Conservation (phyloP, 1,140 invertebrate species). For the Drosophila asahinai region DNA sequence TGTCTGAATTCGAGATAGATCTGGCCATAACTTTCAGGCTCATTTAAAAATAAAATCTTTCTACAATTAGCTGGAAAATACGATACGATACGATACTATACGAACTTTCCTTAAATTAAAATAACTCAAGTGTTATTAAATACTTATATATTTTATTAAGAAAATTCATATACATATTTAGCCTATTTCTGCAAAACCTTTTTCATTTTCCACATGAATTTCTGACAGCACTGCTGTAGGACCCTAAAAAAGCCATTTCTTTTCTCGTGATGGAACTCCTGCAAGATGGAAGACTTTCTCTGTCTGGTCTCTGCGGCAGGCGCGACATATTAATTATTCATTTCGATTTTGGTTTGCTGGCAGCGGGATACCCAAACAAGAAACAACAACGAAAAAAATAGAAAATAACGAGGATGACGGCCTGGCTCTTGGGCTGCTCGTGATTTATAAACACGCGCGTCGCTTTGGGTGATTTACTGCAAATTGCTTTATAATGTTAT, state of each 20-base stretch:
- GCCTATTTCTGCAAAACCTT: not conserved
- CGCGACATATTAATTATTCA: conserved; percentile 84
- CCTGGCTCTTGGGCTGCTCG: conserved; percentile 49
- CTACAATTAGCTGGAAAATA: too few relatives aligned
- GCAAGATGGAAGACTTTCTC: conserved; percentile 33
- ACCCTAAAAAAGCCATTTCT: conserved; percentile 16
- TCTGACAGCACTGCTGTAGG: not conserved
- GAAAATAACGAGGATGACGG: conserved; percentile 18
- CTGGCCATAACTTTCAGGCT: not conserved
- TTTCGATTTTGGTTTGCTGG: conserved; percentile 74
- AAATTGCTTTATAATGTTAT: conserved; percentile 84
- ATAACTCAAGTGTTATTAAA: not conserved
- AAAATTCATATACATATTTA: not conserved
- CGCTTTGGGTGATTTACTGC: conserved; percentile 80
- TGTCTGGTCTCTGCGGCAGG: conserved; percentile 67
- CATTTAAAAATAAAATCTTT: not conserved
- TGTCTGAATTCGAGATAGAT: not conserved
- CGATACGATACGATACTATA: too few relatives aligned
- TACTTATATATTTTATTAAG: not conserved
- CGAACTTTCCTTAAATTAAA: not conserved
- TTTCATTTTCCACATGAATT: not conserved
- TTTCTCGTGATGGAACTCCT: conserved; percentile 32
- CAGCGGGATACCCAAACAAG: conserved; percentile 41
- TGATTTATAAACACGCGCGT: conserved; percentile 82
- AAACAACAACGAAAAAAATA: not conserved